Evolutionary conservation across 2,113 vertebrate species (phyloP), one percentile per base, ranked within the genome.

Genomic region (Tilapia sparmanii): DNA sequence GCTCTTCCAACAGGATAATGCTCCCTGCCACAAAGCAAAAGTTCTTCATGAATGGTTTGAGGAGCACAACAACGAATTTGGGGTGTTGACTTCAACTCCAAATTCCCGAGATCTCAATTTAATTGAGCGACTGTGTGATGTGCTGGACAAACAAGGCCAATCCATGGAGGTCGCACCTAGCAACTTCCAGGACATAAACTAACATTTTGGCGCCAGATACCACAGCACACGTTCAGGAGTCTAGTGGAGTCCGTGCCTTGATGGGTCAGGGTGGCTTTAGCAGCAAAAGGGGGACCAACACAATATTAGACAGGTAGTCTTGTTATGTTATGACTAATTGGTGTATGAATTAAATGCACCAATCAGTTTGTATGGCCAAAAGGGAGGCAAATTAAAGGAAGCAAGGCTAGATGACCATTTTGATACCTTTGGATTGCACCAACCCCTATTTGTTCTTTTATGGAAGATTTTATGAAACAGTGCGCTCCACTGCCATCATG

Each of bases 31-130:
- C 29, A 63, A 63, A 63, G 59, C 59, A 63, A 3, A 63, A 3
- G 16, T 63, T 19, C 59, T 19, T 63, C 59, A 0, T 63, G 29
- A 55, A 19, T 33, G 29, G 59, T 63, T 63, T 63, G 59, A 63
- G 33, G 61, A 66, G 61, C 1, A 66, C 61, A 66, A 22, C 33
- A 66, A 8, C 0, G 0, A 68, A 0, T 66, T 66, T 66, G 6
- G 18, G 18, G 31, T n/a, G 31, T 12, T 66, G 31, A 5, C 31
- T 66, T 66, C 10, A 35, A 35, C 31, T 66, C 31, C 18, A 35
- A 35, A 66, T 66, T 35, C 18, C 61, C 31, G 31, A 66, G 6
- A 66, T 66, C 61, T 35, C 10, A 66, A n/a, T 66, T 35, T n/a
- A 66, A 66, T 3, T 66, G 31, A 66, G 10, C 6, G 6, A 5